A percentile compares a stretch with the other conserved stretches of the same genome.
These are phyloP conservation scores for Diachasmimorpha longicaudata DNA, from an alignment of 1,140 invertebrate species.

Conservation along the genomic window DNA sequence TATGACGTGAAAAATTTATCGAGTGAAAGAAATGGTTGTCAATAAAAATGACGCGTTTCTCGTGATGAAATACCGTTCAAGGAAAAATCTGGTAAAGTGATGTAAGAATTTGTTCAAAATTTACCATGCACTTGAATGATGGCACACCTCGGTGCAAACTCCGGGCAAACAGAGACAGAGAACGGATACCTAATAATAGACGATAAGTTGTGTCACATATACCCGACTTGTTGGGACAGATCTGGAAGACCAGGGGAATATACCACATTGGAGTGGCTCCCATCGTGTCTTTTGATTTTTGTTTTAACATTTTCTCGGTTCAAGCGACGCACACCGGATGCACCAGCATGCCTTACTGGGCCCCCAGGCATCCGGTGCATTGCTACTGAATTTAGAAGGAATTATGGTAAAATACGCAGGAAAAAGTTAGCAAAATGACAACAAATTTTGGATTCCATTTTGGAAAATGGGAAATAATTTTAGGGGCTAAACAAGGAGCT, in stretches of 20 bases:
- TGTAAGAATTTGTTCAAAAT: not conserved
- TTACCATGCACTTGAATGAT: not conserved
- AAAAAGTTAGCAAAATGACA: too few species aligned
- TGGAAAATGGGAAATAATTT: too few species aligned
- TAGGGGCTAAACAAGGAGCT: too few species aligned
- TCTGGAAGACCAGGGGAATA: not conserved
- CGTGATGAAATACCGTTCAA: not conserved
- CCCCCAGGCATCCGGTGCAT: not conserved
- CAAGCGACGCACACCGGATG: not conserved
- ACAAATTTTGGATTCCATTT: too few species aligned
- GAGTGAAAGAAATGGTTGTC: not conserved
- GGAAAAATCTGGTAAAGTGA: not conserved
- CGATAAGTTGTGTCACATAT: not conserved
- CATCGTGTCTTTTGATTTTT: not conserved
- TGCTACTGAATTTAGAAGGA: not conserved
- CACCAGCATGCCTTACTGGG: not conserved
- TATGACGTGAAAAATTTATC: too few species aligned
- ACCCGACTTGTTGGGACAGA: not conserved
- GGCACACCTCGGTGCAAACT: not conserved
- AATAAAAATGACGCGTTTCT: not conserved
- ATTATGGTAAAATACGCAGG: not conserved
- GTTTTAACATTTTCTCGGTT: not conserved
- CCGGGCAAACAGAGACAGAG: not conserved
- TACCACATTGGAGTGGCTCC: not conserved
- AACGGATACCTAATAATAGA: conserved; percentile 9